Base-by-base conservation (phyloP, 2,888 invertebrate genomes). In the Yponomeuta evonymella region DNA sequence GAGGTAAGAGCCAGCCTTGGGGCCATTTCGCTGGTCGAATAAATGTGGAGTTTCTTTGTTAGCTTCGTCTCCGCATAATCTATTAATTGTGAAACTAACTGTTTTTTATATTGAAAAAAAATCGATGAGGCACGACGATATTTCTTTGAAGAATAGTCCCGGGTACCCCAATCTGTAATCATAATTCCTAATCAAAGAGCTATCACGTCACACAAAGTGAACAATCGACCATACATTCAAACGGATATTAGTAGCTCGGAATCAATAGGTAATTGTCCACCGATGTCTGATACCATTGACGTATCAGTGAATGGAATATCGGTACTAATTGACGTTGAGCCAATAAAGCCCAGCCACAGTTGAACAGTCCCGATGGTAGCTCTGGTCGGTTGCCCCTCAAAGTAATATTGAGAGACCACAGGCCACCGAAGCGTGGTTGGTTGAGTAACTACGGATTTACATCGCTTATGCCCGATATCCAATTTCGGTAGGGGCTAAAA, bases 241-340 rank as follows among this genome's bases (percentile, higher is more conserved):
- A 12, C 15, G 51, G 51, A 58, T 58, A 15, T 58, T 15, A 58
- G 51, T 58, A 58, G 15, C 51, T 15, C 15, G 15, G 51, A 58
- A 58, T 58, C 51, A 58, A 58, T 58, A 58, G 51, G 12, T 15
- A 58, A 15, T 58, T 15, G 51, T 58, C 15, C 43, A 43, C 15
- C 5, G 51, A 15, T 58, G 15, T 15, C 51, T 58, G 51, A 58
- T 58, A 58, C 15, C 51, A 58, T 58, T 58, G 51, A 58, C 51
- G 51, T 58, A 58, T 58, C 51, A 58, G 51, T 58, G 51, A 58
- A 58, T 58, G 51, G 51, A 58, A 58, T 58, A 58, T 58, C 51
- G 15, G 51, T 3, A 58, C 51, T 58, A 58, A 58, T 58, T 58
- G 51, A 58, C 51, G 51, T 58, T 58, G 51, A 58, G 51, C 51